Base-by-base conservation (phyloP, 2,888 invertebrate genomes). In the Perizoma affinitatum region DNA sequence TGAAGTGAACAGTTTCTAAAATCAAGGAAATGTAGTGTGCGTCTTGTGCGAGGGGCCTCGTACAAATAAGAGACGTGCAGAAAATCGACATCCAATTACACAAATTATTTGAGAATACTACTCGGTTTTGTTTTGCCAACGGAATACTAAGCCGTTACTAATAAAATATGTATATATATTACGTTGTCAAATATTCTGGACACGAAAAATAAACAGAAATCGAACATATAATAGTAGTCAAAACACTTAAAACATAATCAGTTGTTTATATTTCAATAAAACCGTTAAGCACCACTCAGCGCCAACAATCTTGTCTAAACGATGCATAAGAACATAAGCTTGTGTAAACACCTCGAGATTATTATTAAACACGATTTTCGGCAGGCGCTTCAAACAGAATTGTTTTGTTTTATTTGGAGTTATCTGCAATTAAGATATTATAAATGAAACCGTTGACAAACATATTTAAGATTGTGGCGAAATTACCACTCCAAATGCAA, bases 281-380 rank as follows among this genome's bases (percentile, higher is more conserved):
- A 70, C 63, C 61, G 61, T 68, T 68, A 65, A 70, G 69, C 66
- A 67, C 67, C 68, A 73, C 70, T 76, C 66, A 71, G 61, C 71
- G 72, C 66, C 63, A 63, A 73, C 70, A 70, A 72, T 71, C 68
- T 69, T 71, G 66, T 71, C 66, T 62, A 63, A 69, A 67, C 69
- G 59, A 69, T 66, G 67, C 69, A 72, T 69, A 69, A 72, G 63
- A 68, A 65, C 68, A 66, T 64, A 68, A 72, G 63, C 64, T 66
- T 72, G 66, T 61, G 74, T 74, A 76, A 80, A 77, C 74, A 75
- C 45, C 52, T 50, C 49, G 61, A 68, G 67, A 72, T 72, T 68
- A 64, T 71, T 71, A 72, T 55, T 56, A 68, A 74, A 73, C 69
- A 71, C 48, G 61, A 63, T 66, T 60, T 69, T 71, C 66, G 59